Evolutionary conservation across 2,113 vertebrate species (phyloP), one percentile per base, ranked within the genome.

Genomic region (Macaca fascicularis): DNA sequence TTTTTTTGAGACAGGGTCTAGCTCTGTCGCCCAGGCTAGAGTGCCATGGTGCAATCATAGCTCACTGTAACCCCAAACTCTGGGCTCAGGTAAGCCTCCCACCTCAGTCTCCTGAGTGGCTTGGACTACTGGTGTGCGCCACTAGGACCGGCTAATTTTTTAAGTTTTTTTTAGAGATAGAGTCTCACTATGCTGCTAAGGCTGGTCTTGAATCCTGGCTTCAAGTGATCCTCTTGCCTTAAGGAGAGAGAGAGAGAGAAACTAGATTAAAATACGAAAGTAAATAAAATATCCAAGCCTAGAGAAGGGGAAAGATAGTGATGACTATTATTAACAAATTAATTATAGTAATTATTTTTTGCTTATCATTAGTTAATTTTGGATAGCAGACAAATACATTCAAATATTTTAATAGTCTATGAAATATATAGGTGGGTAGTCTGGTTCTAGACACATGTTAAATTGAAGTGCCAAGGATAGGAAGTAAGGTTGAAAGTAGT

Each of bases 221-320:
- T 64, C 27, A 64, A 64, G 61, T 64, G 61, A 32, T 64, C 61
- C 27, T 32, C 61, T 64, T 64, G 61, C 61, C 61, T 64, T 64
- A 64, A 64, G 64, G 17, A 82, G 27, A 2, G 43, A 17, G 27
- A 2, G 38, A 17, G 38, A 87, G 48, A 75, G 30, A 80, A 81
- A 70, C 48, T 76, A 91, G 35, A 64, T 92, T 90, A 52, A 97
- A 95, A 84, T 79, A 35, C 30, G 79, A 59, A 83, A 84, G 86
- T 43, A 79, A 90, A 43, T 92, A 84, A 86, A 69, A 75, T 83
- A 67, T 19, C 8, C 40, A 93, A 88, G 38, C 35, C 61, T 88
- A 90, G 55, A 55, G 76, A 90, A 90, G 22, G 80, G 40, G 27
- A 81, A 94, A 45, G 61, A 64, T 69, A 50, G 8, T 79, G 23